phyloP scores from a whole-genome alignment of 1,140 invertebrate genomes.

The Caenorhabditis briggsae region DNA sequence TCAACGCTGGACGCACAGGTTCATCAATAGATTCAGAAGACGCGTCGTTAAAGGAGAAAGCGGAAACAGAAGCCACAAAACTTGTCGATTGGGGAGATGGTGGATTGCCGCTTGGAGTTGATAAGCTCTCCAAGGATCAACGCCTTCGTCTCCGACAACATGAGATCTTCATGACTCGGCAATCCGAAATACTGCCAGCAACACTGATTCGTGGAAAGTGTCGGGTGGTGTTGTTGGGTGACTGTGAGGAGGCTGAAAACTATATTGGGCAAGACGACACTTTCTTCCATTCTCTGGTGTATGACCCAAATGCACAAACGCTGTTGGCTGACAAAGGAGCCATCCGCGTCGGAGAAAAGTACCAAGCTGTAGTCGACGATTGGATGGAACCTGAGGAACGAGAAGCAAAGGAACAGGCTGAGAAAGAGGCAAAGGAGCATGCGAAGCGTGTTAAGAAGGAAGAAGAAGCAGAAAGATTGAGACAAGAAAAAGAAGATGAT shows the following conservation, averaged over 20 bases:
- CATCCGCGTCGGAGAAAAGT: slow-evolving; percentile 91
- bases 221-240: slow-evolving; percentile 89
- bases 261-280: slow-evolving; percentile 84
- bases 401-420: slow-evolving; percentile 61
- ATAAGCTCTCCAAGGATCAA: slow-evolving; percentile 83
- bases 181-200: slow-evolving; percentile 96
- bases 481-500: slow-evolving; percentile 63
- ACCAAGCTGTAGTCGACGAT: slow-evolving; percentile 88
- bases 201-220: slow-evolving; percentile 99
- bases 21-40: background rate
- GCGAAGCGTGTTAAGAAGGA: slow-evolving; percentile 58
- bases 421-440: slow-evolving; percentile 43
- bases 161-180: slow-evolving; percentile 96
- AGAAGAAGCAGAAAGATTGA: slow-evolving; percentile 49
- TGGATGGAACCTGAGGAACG: slow-evolving; percentile 8
- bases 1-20: background rate
- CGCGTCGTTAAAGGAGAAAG: background rate
- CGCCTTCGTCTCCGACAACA: slow-evolving; percentile 95
- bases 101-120: slow-evolving; percentile 71
- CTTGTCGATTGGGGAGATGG: slow-evolving; percentile 54
- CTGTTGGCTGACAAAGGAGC: slow-evolving; percentile 97
- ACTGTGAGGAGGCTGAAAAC: slow-evolving; percentile 58
- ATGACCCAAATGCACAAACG: slow-evolving; percentile 98
- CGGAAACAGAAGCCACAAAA: slow-evolving; percentile 8
- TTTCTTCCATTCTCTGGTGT: slow-evolving; percentile 99